phyloP scores from a whole-genome alignment of 2,888 invertebrate species.

The Sinopyrophorus schimmeli region DNA sequence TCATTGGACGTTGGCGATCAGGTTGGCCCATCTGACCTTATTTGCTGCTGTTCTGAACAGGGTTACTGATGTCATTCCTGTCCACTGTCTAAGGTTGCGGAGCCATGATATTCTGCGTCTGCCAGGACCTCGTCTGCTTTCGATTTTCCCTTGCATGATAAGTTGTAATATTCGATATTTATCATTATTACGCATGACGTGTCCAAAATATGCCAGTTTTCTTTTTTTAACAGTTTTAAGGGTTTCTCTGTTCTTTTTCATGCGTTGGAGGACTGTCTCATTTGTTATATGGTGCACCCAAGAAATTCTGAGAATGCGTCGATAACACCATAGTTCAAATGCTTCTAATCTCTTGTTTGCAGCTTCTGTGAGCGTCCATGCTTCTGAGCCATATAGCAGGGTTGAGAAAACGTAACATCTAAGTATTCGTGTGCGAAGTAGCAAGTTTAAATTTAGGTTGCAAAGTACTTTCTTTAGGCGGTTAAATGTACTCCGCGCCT shows the following conservation, averaged over 20 bases:
- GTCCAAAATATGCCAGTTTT: not conserved
- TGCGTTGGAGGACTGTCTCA: not conserved
- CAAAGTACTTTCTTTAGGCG: not conserved
- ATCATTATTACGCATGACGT: not conserved
- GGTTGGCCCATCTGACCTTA: too few relatives aligned
- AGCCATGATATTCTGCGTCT: too few relatives aligned
- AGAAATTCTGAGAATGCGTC: not conserved
- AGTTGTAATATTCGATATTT: too few relatives aligned
- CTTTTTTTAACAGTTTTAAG: not conserved
- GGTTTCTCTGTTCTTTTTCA: constrained; percentile 2
- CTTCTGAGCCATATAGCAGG: constrained; percentile 1
- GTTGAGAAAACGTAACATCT: not conserved
- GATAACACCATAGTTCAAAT: not conserved
- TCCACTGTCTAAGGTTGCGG: too few relatives aligned
- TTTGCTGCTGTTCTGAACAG: too few relatives aligned
- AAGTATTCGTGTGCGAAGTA: not conserved
- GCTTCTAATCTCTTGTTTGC: constrained; percentile 1
- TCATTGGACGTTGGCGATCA: too few relatives aligned
- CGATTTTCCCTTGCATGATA: too few relatives aligned
- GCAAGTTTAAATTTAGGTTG: not conserved
- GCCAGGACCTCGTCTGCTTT: too few relatives aligned
- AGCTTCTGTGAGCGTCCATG: not conserved
- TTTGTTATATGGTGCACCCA: not conserved
- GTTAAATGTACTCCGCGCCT: not conserved
- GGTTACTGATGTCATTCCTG: too few relatives aligned